Evolutionary conservation across 2,113 vertebrate genomes (phyloP), one percentile per base, ranked within the genome.

Genomic region (Heptranchias perlo): DNA sequence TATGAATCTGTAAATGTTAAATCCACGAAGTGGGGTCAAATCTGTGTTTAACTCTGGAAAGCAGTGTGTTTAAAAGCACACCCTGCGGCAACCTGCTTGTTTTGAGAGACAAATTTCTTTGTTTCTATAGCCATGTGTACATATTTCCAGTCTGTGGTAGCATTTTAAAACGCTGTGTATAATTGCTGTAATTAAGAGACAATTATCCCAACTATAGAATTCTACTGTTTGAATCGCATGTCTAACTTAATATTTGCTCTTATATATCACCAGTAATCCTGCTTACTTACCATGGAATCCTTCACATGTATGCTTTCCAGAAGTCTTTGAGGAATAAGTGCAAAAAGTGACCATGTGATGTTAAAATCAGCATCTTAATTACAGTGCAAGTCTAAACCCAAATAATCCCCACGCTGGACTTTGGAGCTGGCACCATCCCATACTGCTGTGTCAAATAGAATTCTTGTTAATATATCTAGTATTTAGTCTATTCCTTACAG

Each of bases 351-450:
- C 65, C 94, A 95, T 95, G 94, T 95, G 94, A 69, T 73, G 39
- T 69, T 73, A 69, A 93, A 95, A 69, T 69, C 94, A 95, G 64
- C 44, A 95, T 3, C 61, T 65, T 64, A 94, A 65, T 39, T 94
- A 44, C 23, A 65, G 61, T 94, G 92, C 61, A 65, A 94, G 25
- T 69, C 94, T 31, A 69, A 95, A 49, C 62, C 65, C 47, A 49
- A 95, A 67, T 95, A 95, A 95, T 69, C 64, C 18, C 94, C 28
- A 73, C 25, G 16, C 13, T 69, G 94, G 65, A 95, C 65, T 95
- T 95, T 69, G 94, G 25, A 35, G 6, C 23, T 95, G 65, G 65
- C 44, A 47, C 23, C 25, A 69, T 95, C 39, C 44, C 6, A 47
- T 47, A 47, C n/a, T 64, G 44, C 62, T 67, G 93, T 67, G 64